phyloP scores from a whole-genome alignment of 2,113 vertebrate genomes.

The Thryonomys swinderianus region DNA sequence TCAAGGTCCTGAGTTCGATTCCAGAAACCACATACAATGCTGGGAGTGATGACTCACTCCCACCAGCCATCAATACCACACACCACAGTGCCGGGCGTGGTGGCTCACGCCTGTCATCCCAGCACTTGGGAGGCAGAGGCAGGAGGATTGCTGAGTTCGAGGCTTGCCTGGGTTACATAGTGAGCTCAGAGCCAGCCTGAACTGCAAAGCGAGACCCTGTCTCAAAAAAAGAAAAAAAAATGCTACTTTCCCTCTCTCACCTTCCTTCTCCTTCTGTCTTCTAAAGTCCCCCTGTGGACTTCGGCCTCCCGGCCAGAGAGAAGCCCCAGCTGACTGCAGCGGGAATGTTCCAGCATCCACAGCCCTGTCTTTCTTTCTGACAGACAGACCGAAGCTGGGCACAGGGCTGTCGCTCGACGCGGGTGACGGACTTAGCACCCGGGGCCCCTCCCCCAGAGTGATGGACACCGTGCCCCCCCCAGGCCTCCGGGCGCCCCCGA shows the following conservation, averaged over 20 bases:
- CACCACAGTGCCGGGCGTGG: too few relatives aligned
- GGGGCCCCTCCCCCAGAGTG: not conserved
- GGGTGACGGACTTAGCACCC: not conserved
- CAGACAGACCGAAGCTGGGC: constrained; percentile 58
- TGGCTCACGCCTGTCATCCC: too few relatives aligned
- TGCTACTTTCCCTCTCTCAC: not conserved
- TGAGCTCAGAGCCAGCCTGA: too few relatives aligned
- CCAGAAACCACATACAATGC: too few relatives aligned
- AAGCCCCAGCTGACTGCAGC: constrained; percentile 17
- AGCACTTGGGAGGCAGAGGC: too few relatives aligned
- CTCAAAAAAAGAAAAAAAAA: too few relatives aligned
- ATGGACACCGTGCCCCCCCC: not conserved
- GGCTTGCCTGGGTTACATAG: too few relatives aligned
- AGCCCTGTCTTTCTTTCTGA: constrained; percentile 65
- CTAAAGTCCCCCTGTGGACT: not conserved
- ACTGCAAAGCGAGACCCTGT: too few relatives aligned
- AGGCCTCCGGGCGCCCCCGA: not conserved
- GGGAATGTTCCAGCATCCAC: not conserved
- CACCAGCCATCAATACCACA: too few relatives aligned
- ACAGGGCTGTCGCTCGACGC: not conserved
- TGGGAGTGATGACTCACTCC: too few relatives aligned
- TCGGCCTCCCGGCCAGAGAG: not conserved
- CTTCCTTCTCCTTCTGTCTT: fast-evolving
- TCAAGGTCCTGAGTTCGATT: too few relatives aligned
- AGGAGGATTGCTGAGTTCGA: too few relatives aligned